phyloP scores from a whole-genome alignment of 2,888 invertebrate genomes.

The Eupithecia exiguata region DNA sequence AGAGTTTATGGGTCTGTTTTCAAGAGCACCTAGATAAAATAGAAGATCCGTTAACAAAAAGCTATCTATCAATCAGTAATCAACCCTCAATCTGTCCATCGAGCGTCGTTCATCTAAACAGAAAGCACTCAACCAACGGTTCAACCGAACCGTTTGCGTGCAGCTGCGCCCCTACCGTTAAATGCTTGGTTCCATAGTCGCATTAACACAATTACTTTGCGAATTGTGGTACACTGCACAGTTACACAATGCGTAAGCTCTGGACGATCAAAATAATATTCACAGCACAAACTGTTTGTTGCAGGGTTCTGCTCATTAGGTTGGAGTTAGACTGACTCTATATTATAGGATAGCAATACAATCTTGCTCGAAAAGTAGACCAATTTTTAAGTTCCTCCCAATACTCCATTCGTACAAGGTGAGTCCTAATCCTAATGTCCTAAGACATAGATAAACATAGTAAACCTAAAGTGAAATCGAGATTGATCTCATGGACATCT shows the following conservation, averaged over 20 bases:
- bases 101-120: neutral
- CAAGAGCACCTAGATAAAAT: neutral
- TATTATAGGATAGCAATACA: neutral
- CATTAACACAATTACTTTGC: slow-evolving; percentile 8
- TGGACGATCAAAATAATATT: neutral
- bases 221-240: neutral
- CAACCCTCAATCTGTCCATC: neutral
- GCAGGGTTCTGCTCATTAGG: neutral
- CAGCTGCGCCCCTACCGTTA: slow-evolving; percentile 45
- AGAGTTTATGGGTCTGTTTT: neutral
- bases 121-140: slow-evolving; percentile 47
- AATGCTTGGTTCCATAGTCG: slow-evolving; percentile 53
- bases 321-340: neutral
- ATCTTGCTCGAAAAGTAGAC: neutral
- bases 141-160: slow-evolving; percentile 56
- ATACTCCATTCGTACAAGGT: neutral
- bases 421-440: neutral
- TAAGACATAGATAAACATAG: neutral
- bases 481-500: neutral
- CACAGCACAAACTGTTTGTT: neutral
- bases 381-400: neutral
- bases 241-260: slow-evolving; percentile 2
- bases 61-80: slow-evolving; percentile 10
- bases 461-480: neutral
- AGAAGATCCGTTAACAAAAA: slow-evolving; percentile 3